These are phyloP conservation scores for Chrysaora quinquecirrha DNA, from an alignment of 30 jellyfish, hydroid and myxozoan genomes.

Conservation along the genomic window DNA sequence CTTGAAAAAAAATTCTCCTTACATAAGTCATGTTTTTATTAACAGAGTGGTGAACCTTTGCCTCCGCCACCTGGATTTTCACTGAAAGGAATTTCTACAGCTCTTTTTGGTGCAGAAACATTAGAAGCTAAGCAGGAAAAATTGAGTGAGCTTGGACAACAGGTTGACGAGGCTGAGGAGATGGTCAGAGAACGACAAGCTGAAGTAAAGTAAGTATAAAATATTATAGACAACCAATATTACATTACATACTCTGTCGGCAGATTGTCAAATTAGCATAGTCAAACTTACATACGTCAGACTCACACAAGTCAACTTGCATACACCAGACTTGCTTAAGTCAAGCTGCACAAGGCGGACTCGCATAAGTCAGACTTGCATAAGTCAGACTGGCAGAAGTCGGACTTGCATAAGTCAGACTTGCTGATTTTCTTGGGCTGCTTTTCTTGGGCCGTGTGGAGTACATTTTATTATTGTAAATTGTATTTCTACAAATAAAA, in stretches of 20 bases:
- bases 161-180: slow-evolving; percentile 89
- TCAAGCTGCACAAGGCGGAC: background rate
- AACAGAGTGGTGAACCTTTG: slow-evolving; percentile 63
- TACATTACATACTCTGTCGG: no score
- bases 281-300: background rate
- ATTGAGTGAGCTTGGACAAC: slow-evolving; percentile 53
- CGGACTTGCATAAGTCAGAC: background rate
- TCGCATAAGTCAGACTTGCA: background rate
- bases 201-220: slow-evolving; percentile 87
- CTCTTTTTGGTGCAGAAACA: slow-evolving; percentile 90
- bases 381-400: background rate
- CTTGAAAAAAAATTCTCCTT: background rate
- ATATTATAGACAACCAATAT: no score
- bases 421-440: no score
- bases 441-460: no score
- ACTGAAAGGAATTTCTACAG: slow-evolving; percentile 77
- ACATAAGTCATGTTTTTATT: background rate
- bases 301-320: background rate
- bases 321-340: background rate
- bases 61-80: slow-evolving; percentile 84
- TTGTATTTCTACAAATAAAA: no score
- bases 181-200: slow-evolving; percentile 73
- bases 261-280: background rate
- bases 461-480: no score
- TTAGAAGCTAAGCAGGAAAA: slow-evolving; percentile 81